Evolutionary conservation across 2,797 vertebrate genomes (phyloP), one percentile per base, ranked within the genome.

Genomic region (Champsocephalus gunnari): DNA sequence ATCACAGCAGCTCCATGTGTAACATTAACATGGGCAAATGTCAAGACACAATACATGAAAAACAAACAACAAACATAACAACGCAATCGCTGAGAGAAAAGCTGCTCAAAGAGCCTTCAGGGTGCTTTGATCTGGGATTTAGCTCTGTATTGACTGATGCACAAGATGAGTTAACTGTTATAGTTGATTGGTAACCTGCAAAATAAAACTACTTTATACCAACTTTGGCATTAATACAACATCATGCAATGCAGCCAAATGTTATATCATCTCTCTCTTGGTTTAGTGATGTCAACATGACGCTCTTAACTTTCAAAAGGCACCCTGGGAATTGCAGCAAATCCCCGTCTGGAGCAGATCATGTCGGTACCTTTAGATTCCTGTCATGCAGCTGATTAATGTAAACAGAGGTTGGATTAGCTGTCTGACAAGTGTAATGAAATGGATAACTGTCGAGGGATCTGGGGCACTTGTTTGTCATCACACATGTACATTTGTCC

Each of bases 391-490:
- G 5, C 3, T 55, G 58, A 82, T 78, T 71, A 1, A 9, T 62
- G 71, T 78, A 66, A 71, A 82, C 59, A 74, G 56, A 66, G 45
- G 50, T 32, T n/a, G 62, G 55, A 71, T 78, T 77, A 82, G 57
- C 77, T 49, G 43, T 84, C 66, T 28, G 48, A 62, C 79, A 66
- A 56, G 77, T 41, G 57, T n/a, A 71, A 82, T 63, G 57, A 76
- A 70, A 68, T 41, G 43, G 69, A 45, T 44, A 55, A 74, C 74
- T 41, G 77, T 78, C 48, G 4, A 64, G 75, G 79, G 83, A 71
- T 65, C 38, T 1, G 2, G 60, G 41, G 48, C 73, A 62, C 71
- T 41, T 76, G 80, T 72, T 80, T 75, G 82, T 86, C 81, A 69
- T 77, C 73, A 16, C 56, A 5, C 62, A 38, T 68, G 68, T 68